Evolutionary conservation across 2,888 invertebrate species (phyloP), one percentile per base, ranked within the genome.

Genomic region (Leucophenga montana): DNA sequence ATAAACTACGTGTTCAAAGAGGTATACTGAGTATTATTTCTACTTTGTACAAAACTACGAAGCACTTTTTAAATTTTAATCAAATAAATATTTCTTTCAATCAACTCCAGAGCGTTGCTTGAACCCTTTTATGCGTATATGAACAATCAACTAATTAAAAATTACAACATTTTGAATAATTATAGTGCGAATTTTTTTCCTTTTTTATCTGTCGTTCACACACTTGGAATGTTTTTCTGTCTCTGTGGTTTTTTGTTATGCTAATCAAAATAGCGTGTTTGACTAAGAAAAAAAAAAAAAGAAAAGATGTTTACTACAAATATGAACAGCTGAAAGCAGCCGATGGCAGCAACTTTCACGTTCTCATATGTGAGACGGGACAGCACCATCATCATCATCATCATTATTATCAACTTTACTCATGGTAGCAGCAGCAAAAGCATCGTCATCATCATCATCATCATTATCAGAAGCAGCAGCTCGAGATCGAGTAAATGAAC

Each of bases 81-180:
- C 27, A 27, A 2, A 27, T 3, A 27, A 27, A 27, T 27, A 27
- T 61, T 39, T 44, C 39, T 39, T 62, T 9, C 14, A n/a, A n/a
- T 16, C 62, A 62, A n/a, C 44, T 62, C 16, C n/a, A n/a, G n/a
- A n/a, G n/a, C n/a, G n/a, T 39, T 27, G 27, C 4, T 27, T 27
- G 27, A 27, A 27, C 27, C 27, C 27, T 39, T 39, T 8, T 5
- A 39, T 39, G 39, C 39, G 39, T 5, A 39, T 39, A 1, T 11
- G 39, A 39, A 39, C 39, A 46, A n/a, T 33, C 18, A 14, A 33
- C 39, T 64, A 46, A 64, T 64, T 64, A 64, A 46, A 64, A 64
- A 64, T 64, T 64, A 64, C 62, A 22, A 64, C 46, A 64, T 64
- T n/a, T 48, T 64, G 62, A 64, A 22, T 20, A 64, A 46, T 48